A percentile compares a stretch with the other conserved stretches of the same genome.
These are phyloP conservation scores for Orestias chungarensis DNA, from an alignment of 2,797 vertebrate species.

Conservation along the genomic window DNA sequence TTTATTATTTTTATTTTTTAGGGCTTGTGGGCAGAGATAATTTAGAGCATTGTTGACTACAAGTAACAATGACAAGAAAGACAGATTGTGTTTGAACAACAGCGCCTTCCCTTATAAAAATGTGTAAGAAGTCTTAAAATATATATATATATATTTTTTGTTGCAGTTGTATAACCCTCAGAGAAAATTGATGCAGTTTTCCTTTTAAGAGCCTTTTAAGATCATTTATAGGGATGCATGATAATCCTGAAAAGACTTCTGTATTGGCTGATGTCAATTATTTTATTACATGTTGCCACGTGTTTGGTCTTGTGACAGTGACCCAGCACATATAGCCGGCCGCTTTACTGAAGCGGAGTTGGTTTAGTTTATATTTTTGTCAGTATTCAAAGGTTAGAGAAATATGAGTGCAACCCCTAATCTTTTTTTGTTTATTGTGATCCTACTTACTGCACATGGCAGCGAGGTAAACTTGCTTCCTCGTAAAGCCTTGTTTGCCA, in stretches of 20 bases:
- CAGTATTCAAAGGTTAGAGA: not conserved
- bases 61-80: not conserved
- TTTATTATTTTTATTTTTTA: too few species aligned
- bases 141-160: not conserved
- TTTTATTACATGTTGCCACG: not conserved
- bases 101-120: not conserved
- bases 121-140: not conserved
- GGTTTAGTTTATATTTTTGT: too few species aligned
- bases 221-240: not conserved
- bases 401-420: not conserved
- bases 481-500: not conserved
- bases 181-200: not conserved
- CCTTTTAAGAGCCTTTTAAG: not conserved
- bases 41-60: slow-evolving; percentile 33
- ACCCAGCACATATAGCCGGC: not conserved
- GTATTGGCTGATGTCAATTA: not conserved
- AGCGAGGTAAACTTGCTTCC: not conserved
- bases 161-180: not conserved
- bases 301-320: not conserved
- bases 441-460: not conserved
- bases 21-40: slow-evolving; percentile 16
- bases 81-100: not conserved
- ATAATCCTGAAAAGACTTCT: not conserved
- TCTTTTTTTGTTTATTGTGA: not conserved
- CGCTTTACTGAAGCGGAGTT: too few species aligned